Evolutionary conservation across 2,113 vertebrate species (phyloP).

Genomic region (Brachypteracias leptosomus): DNA sequence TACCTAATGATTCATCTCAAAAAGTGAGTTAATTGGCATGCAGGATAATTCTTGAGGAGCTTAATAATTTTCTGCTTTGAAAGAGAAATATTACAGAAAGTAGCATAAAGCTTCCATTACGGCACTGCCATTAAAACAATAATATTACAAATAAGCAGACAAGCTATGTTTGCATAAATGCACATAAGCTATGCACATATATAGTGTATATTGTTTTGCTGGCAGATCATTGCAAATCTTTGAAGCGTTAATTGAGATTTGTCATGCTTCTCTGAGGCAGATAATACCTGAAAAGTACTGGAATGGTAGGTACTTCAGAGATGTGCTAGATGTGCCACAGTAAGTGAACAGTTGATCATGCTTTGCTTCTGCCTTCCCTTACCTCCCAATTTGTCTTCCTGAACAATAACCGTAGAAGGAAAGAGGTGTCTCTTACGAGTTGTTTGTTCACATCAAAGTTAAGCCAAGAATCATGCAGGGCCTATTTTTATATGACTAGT

Average conservation of each 20-base stretch:
- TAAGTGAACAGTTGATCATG: not conserved
- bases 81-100: not conserved
- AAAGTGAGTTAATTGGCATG: slow-evolving; percentile 79
- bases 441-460: not conserved
- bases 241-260: not conserved
- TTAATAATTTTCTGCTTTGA: slow-evolving; percentile 23
- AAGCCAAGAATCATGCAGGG: not conserved
- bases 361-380: not conserved
- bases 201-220: not conserved
- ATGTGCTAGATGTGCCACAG: not conserved
- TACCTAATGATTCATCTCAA: slow-evolving; percentile 97
- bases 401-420: not conserved
- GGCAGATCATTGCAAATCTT: not conserved
- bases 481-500: not conserved
- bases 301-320: not conserved
- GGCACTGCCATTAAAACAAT: not conserved
- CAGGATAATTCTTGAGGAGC: not conserved
- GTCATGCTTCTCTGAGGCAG: not conserved
- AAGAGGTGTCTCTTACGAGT: not conserved
- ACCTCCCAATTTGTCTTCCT: not conserved
- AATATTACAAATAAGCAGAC: not conserved
- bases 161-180: not conserved
- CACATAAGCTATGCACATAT: not conserved
- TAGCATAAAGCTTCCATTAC: not conserved
- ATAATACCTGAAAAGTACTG: not conserved